Conservation (phyloP, 2,888 invertebrate species). For the Hyposoter didymator region DNA sequence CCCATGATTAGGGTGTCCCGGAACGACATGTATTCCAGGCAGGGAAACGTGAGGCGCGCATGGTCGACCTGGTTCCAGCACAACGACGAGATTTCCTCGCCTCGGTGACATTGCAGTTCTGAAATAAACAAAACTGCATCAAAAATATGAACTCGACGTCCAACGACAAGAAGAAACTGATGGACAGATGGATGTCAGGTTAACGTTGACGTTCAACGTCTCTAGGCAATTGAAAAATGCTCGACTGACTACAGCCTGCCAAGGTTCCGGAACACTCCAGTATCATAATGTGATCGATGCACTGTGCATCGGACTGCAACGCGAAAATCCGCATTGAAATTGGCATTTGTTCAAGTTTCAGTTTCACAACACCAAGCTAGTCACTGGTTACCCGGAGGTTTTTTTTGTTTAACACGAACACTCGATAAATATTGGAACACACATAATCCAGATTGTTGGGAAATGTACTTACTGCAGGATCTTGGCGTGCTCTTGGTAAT, state of each 20-base stretch:
- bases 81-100: neutral
- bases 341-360: neutral
- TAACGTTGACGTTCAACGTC: neutral
- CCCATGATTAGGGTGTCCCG: slow-evolving; percentile 24
- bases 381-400: neutral
- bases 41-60: neutral
- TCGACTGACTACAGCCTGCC: no score
- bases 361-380: neutral
- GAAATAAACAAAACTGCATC: neutral
- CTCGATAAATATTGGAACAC: neutral
- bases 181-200: neutral
- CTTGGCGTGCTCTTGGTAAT: slow-evolving; percentile 7
- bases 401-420: neutral
- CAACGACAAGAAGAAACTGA: neutral
- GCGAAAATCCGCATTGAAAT: neutral
- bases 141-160: neutral
- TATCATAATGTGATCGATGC: neutral
- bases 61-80: neutral
- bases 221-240: neutral
- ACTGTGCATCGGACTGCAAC: neutral
- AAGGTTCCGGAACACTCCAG: neutral
- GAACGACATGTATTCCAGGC: neutral
- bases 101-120: neutral
- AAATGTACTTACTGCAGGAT: slow-evolving; percentile 19
- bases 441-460: neutral